phyloP scores from a whole-genome alignment of 2,888 invertebrate species.

The Allacma fusca region DNA sequence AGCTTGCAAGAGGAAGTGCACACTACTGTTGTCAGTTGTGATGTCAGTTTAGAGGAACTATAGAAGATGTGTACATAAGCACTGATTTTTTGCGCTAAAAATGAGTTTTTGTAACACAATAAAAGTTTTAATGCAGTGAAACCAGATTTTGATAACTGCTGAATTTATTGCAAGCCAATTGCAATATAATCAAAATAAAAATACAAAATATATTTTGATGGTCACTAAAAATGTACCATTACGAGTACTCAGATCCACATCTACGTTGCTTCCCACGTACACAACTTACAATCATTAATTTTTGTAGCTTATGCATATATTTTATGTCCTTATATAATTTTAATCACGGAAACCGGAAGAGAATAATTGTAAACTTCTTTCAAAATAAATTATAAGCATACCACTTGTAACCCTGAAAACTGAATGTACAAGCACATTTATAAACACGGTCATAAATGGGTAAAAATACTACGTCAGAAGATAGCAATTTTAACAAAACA shows the following conservation, averaged over 20 bases:
- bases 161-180: conserved; percentile 7
- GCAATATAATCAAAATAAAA: conserved; percentile 5
- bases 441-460: not conserved
- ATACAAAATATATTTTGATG: not conserved
- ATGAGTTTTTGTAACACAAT: too few relatives aligned
- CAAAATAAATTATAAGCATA: not conserved
- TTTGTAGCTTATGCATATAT: not conserved
- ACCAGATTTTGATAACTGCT: not conserved
- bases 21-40: too few relatives aligned
- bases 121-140: too few relatives aligned
- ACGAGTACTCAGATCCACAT: not conserved
- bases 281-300: not conserved
- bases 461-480: not conserved
- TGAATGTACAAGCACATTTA: not conserved
- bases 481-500: conserved; percentile 1
- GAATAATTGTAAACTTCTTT: not conserved
- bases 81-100: too few relatives aligned
- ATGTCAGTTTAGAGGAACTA: too few relatives aligned
- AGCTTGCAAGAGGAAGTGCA: too few relatives aligned
- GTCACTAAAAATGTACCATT: conserved; percentile 16
- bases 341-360: conserved; percentile 7
- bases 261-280: not conserved
- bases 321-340: not conserved
- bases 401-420: not conserved
- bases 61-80: too few relatives aligned